phyloP scores from a whole-genome alignment of 1,140 invertebrate genomes.

The Megalopta genalis region DNA sequence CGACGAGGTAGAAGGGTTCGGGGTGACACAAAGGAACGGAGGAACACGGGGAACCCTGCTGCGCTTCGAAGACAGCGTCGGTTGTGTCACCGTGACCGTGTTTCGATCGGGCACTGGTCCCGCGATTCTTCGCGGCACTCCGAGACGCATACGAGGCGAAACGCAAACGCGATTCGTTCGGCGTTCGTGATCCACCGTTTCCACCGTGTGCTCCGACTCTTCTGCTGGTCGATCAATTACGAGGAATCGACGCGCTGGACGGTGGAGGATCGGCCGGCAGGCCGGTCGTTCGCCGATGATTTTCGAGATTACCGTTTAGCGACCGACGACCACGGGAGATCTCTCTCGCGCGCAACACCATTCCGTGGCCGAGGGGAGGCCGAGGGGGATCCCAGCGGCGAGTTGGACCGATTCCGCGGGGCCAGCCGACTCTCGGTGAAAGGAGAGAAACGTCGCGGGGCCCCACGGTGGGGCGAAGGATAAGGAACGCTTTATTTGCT shows the following conservation, averaged over 20 bases:
- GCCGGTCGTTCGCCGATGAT: background rate
- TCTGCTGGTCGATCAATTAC: too few relatives aligned
- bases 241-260: too few relatives aligned
- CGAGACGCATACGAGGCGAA: background rate
- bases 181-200: background rate
- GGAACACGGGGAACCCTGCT: too few relatives aligned
- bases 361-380: background rate
- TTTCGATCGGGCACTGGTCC: too few relatives aligned
- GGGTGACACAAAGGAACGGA: background rate
- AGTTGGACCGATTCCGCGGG: slow-evolving; percentile 54
- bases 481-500: slow-evolving; percentile 49
- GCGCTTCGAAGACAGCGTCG: too few relatives aligned
- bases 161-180: background rate
- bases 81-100: too few relatives aligned
- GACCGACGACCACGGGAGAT: background rate
- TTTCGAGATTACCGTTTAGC: background rate
- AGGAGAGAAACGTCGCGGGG: slow-evolving; percentile 68
- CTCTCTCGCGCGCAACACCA: slow-evolving; percentile 24
- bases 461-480: slow-evolving; percentile 64
- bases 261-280: too few relatives aligned
- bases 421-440: slow-evolving; percentile 65
- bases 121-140: too few relatives aligned
- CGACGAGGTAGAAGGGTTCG: too few relatives aligned
- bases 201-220: too few relatives aligned
- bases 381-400: slow-evolving; percentile 48